Evolutionary conservation across 2,888 invertebrate genomes (phyloP).

Genomic region (Microctonus brassicae): DNA sequence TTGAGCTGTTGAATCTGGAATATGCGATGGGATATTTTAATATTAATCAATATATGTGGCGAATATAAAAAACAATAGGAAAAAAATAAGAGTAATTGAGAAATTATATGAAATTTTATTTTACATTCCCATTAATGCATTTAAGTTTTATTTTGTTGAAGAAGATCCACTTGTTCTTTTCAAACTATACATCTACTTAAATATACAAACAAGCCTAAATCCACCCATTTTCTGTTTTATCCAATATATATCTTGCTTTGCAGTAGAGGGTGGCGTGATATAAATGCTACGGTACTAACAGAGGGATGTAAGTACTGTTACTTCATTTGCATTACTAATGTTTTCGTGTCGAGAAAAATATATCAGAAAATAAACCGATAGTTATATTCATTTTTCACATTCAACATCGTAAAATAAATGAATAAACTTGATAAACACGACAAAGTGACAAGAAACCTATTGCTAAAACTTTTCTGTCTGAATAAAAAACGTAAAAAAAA

Average conservation of each 20-base stretch:
- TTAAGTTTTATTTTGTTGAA: neutral
- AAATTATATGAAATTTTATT: no score
- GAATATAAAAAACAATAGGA: no score
- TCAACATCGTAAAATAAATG: neutral
- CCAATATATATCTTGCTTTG: neutral
- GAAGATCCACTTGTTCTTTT: neutral
- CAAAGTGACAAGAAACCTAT: neutral
- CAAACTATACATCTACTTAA: neutral
- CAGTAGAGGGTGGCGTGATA: neutral
- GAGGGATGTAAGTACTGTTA: constrained; percentile 1
- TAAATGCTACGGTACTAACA: constrained; percentile 11
- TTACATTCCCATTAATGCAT: neutral
- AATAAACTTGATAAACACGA: neutral
- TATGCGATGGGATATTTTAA: no score
- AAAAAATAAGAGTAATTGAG: no score
- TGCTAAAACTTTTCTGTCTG: neutral
- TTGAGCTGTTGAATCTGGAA: no score
- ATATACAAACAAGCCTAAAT: constrained; percentile 4
- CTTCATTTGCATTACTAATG: constrained; percentile 41
- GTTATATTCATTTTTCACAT: neutral
- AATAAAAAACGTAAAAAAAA: neutral
- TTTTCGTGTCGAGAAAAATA: constrained; percentile 25
- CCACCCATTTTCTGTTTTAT: neutral
- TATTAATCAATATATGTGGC: no score
- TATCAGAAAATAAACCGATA: constrained; percentile 35